Conservation (phyloP, 35 echinoderm and acorn worm species). For the Diadema setosum region DNA sequence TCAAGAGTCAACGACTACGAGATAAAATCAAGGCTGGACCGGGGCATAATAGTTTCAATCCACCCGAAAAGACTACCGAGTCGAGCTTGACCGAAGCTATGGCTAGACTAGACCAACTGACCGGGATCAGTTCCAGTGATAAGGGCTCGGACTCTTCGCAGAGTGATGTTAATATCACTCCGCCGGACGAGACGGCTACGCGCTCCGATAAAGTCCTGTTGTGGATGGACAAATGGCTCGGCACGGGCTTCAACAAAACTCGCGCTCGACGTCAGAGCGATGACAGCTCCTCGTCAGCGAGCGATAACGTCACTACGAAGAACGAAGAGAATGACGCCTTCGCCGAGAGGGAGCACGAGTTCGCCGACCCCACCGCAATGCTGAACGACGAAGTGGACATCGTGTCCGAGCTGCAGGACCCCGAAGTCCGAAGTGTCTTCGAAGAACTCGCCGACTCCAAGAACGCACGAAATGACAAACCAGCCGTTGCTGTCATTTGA, state of each 20-base stretch:
- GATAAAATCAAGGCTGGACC: constrained; percentile 74
- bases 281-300: neutral
- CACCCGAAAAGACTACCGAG: neutral
- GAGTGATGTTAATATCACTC: neutral
- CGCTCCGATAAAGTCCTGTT: constrained; percentile 59
- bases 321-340: constrained; percentile 43
- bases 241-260: neutral
- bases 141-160: neutral
- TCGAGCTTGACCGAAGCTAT: neutral
- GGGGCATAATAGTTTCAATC: constrained; percentile 2
- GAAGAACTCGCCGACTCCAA: constrained; percentile 25
- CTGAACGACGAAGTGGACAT: constrained; percentile 72
- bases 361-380: constrained; percentile 20
- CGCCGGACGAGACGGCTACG: constrained; percentile 24
- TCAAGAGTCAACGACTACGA: constrained; percentile 55
- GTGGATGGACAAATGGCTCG: constrained; percentile 69
- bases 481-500: no score
- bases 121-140: neutral
- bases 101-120: neutral
- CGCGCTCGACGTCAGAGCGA: neutral
- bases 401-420: constrained; percentile 55
- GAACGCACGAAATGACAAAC: neutral
- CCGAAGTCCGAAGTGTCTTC: constrained; percentile 68
- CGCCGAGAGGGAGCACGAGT: constrained; percentile 45
- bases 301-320: neutral